Conservation (phyloP, 2,113 vertebrate species). For the Paramisgurnus dabryanus region DNA sequence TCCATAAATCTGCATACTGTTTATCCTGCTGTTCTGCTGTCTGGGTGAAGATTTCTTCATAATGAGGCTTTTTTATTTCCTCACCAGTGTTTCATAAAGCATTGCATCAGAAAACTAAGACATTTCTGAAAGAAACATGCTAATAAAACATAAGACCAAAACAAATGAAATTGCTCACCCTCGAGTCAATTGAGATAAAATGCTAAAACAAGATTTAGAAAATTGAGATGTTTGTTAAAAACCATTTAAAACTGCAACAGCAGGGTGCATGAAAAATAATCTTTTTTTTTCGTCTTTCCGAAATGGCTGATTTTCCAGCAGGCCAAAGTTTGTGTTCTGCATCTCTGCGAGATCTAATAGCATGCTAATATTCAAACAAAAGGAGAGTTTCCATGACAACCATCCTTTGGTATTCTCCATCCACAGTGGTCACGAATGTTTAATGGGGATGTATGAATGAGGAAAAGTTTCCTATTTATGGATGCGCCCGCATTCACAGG, state of each 20-base stretch:
- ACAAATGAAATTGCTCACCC: neutral
- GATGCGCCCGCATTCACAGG: slow-evolving; percentile 1
- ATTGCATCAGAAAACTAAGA: neutral
- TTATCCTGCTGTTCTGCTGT: neutral
- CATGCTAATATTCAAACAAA: slow-evolving; percentile 52
- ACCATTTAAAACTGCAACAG: no score
- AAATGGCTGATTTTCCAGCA: neutral
- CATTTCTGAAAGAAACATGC: neutral
- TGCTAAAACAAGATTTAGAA: neutral
- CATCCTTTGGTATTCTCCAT: neutral
- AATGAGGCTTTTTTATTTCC: slow-evolving; percentile 2
- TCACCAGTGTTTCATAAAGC: neutral
- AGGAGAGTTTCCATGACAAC: slow-evolving; percentile 47
- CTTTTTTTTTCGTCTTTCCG: neutral
- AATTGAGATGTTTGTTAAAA: neutral
- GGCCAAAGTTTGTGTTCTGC: neutral
- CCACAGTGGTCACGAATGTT: neutral
- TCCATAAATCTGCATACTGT: neutral
- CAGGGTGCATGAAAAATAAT: neutral
- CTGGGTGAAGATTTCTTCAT: neutral
- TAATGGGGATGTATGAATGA: slow-evolving; percentile 29
- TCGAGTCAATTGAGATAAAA: neutral
- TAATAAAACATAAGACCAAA: neutral
- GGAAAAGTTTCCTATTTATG: neutral
- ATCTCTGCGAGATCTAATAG: slow-evolving; percentile 30